phyloP scores from a whole-genome alignment of 2,113 vertebrate genomes.

The Pristiophorus japonicus region DNA sequence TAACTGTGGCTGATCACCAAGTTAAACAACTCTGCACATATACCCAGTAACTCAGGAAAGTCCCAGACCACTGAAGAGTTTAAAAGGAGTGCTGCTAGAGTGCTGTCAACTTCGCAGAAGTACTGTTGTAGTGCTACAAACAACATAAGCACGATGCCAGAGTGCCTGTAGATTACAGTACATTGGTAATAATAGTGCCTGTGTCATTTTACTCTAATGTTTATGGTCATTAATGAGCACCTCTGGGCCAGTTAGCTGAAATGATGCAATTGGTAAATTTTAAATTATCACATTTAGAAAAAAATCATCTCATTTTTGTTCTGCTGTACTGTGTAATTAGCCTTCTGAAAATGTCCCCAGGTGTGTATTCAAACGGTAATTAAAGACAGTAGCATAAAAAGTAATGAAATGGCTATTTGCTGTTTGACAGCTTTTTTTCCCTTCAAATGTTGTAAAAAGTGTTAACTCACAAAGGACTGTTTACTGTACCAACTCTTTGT shows the following conservation, averaged over 20 bases:
- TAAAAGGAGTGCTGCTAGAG: background rate
- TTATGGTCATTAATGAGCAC: constrained; percentile 14
- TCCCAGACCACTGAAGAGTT: background rate
- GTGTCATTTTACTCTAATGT: background rate
- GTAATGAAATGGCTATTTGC: background rate
- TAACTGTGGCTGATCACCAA: background rate
- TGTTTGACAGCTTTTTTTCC: background rate
- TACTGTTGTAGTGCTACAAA: constrained; percentile 9
- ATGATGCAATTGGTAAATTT: constrained; percentile 8
- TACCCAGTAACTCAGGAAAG: background rate
- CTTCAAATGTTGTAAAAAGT: background rate
- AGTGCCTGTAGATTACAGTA: background rate
- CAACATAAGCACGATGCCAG: background rate
- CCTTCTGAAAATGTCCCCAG: background rate
- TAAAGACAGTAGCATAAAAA: background rate
- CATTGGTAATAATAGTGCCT: background rate
- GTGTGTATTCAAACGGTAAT: constrained; percentile 8
- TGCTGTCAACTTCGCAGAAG: too few species aligned
- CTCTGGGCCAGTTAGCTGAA: background rate
- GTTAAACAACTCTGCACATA: background rate
- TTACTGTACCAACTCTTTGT: background rate
- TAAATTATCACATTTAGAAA: constrained; percentile 16
- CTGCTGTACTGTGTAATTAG: background rate
- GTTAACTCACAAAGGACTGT: background rate
- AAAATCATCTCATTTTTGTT: background rate